phyloP scores from a whole-genome alignment of 2,113 vertebrate genomes.

The Perognathus longimembris region DNA sequence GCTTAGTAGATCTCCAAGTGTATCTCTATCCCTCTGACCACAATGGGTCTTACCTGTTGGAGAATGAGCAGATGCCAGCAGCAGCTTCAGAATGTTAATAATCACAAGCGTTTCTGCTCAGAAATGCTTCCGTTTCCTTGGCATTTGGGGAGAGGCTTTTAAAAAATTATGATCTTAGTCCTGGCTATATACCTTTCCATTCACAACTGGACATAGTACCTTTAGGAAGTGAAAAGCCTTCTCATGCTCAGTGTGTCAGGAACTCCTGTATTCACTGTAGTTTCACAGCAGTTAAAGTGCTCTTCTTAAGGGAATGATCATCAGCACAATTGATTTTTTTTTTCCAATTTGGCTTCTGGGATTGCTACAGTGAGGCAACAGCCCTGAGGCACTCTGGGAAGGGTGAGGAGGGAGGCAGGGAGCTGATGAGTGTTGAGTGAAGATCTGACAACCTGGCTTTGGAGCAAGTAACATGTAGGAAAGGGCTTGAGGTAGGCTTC shows the following conservation, averaged over 20 bases:
- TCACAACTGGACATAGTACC: not conserved
- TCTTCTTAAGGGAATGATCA: slow-evolving; percentile 56
- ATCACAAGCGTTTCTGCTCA: not conserved
- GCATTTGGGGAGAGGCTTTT: no score
- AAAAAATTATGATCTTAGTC: not conserved
- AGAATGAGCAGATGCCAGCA: not conserved
- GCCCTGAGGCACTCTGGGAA: not conserved
- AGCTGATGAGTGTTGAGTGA: not conserved
- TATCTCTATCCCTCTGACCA: not conserved
- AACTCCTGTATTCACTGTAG: not conserved
- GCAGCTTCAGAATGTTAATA: not conserved
- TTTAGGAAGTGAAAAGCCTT: not conserved
- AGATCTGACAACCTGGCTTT: not conserved
- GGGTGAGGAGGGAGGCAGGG: not conserved
- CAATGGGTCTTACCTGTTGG: not conserved
- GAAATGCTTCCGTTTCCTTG: no score
- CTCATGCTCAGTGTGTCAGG: not conserved
- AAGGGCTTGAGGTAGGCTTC: not conserved
- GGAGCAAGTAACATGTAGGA: not conserved
- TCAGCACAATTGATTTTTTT: slow-evolving; percentile 59
- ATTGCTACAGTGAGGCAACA: not conserved
- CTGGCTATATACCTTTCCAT: not conserved
- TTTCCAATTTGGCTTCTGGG: not conserved
- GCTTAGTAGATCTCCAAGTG: not conserved
- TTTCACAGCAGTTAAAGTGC: not conserved